Conservation (phyloP, 2,888 invertebrate species). For the Polia nebulosa region DNA sequence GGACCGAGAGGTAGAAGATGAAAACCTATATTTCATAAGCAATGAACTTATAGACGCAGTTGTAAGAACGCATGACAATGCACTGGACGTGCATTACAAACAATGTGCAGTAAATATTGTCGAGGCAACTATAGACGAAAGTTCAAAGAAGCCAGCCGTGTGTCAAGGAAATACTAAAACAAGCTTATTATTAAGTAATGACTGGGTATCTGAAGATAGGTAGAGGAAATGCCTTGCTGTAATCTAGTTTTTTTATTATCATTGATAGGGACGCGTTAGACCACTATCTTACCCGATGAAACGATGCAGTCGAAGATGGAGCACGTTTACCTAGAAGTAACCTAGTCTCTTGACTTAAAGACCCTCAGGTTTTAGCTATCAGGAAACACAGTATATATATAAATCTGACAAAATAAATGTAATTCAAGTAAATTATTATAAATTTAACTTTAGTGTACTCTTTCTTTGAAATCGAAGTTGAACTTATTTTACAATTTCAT, state of each 20-base stretch:
- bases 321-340: too few species aligned
- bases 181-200: conserved; percentile 47
- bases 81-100: conserved; percentile 48
- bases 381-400: too few species aligned
- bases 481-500: too few species aligned
- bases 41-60: not conserved
- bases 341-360: too few species aligned
- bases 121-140: conserved; percentile 24
- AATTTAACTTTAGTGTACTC: too few species aligned
- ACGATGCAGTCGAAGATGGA: too few species aligned
- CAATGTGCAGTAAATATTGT: conserved; percentile 64
- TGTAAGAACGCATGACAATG: conserved; percentile 46
- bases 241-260: not conserved
- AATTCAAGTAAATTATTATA: too few species aligned
- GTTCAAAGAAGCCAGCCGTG: conserved; percentile 61
- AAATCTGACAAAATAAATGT: too few species aligned
- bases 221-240: conserved; percentile 7
- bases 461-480: too few species aligned
- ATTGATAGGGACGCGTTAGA: too few species aligned
- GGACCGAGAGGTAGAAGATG: not conserved
- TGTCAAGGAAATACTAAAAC: conserved; percentile 66
- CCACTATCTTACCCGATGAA: too few species aligned
- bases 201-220: conserved; percentile 6
- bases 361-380: too few species aligned
- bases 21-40: not conserved